Evolutionary conservation across 2,113 vertebrate genomes (phyloP).

Genomic region (Osmerus mordax): DNA sequence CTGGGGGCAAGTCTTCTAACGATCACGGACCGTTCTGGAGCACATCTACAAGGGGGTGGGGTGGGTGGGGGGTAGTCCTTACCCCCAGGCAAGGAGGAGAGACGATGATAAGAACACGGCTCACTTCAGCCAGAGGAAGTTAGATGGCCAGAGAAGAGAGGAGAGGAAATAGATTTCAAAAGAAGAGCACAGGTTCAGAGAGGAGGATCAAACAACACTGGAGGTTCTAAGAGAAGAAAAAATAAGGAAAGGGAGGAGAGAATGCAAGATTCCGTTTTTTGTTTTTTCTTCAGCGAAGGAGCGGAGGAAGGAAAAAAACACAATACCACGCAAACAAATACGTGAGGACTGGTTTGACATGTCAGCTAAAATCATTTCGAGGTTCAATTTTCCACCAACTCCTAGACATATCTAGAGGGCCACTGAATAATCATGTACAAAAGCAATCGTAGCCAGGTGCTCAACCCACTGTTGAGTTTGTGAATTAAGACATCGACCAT

Average conservation of each 20-base stretch:
- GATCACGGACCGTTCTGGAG: too few relatives aligned
- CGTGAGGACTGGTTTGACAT: too few relatives aligned
- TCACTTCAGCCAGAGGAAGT: slow-evolving; percentile 30
- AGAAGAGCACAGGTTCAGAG: slow-evolving; percentile 6
- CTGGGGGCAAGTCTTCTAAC: slow-evolving; percentile 28
- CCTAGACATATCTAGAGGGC: too few relatives aligned
- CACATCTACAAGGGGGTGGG: too few relatives aligned
- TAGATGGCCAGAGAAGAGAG: slow-evolving; percentile 36
- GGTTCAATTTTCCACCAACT: too few relatives aligned
- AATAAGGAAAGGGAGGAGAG: slow-evolving; percentile 10
- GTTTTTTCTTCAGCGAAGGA: background rate
- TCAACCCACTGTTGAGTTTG: too few relatives aligned
- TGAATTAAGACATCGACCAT: too few relatives aligned
- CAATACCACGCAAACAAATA: background rate
- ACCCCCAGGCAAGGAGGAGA: slow-evolving; percentile 22
- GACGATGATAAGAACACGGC: slow-evolving; percentile 31
- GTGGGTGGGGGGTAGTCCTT: background rate
- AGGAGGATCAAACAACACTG: too few relatives aligned
- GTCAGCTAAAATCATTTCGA: too few relatives aligned
- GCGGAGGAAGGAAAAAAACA: slow-evolving; percentile 17
- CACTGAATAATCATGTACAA: too few relatives aligned
- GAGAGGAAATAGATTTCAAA: slow-evolving; percentile 43
- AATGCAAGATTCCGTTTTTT: background rate
- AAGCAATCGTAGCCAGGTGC: too few relatives aligned
- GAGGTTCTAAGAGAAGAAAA: slow-evolving; percentile 20